Percentiles rank a stretch among this genome's conserved stretches.
Conservation (phyloP, 2,888 invertebrate genomes). For the Phortica okadai region DNA sequence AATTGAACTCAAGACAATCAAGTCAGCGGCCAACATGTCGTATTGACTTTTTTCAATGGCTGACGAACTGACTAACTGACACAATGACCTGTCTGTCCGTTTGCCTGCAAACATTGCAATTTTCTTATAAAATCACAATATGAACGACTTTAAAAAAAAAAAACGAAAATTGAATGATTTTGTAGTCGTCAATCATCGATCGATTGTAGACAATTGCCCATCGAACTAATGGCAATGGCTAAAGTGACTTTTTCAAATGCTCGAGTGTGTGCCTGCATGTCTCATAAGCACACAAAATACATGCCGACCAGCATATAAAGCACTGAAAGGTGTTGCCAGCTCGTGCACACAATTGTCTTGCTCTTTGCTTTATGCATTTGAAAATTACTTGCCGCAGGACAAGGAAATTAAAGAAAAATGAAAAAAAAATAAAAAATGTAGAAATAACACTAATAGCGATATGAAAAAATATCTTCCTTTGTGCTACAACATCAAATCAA, state of each 20-base stretch:
- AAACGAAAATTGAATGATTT: slow-evolving; percentile 61
- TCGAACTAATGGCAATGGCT: slow-evolving; percentile 18
- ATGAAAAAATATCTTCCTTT: neutral
- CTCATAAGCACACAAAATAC: no score
- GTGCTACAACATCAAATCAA: slow-evolving; percentile 1
- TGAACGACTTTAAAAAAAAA: slow-evolving; percentile 41
- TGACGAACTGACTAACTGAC: neutral
- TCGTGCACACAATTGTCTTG: slow-evolving; percentile 21
- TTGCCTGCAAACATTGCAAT: slow-evolving; percentile 56
- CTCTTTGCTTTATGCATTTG: neutral
- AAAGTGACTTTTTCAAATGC: slow-evolving; percentile 10
- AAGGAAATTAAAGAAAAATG: neutral
- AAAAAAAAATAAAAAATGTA: neutral
- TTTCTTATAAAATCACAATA: slow-evolving; percentile 68
- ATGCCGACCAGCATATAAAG: no score
- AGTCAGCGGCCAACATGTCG: no score
- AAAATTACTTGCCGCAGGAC: slow-evolving; percentile 8
- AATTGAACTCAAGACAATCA: no score
- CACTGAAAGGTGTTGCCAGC: slow-evolving; percentile 26
- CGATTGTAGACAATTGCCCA: neutral
- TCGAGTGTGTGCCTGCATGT: no score
- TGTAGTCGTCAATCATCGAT: neutral
- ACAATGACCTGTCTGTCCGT: neutral
- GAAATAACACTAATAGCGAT: neutral
- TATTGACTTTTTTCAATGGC: no score